phyloP scores from a whole-genome alignment of 2,113 vertebrate species.

The Rutilus rutilus region DNA sequence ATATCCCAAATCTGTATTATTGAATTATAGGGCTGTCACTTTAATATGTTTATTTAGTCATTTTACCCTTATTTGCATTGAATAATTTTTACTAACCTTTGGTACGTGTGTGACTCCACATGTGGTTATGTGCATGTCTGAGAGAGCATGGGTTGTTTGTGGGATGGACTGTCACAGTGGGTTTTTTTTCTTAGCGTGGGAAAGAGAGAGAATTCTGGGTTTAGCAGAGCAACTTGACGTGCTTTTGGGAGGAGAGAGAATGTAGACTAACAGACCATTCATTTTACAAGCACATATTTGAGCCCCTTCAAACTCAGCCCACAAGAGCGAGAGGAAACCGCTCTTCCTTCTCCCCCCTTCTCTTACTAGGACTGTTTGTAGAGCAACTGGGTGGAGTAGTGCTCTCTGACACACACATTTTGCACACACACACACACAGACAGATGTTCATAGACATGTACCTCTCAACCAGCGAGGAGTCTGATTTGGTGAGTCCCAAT shows the following conservation, averaged over 20 bases:
- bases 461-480: slow-evolving; percentile 62
- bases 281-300: slow-evolving; percentile 15
- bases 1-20: neutral
- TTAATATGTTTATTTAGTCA: neutral
- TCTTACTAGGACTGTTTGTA: slow-evolving; percentile 53
- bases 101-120: neutral
- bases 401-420: slow-evolving; percentile 5
- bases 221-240: neutral
- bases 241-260: neutral
- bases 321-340: slow-evolving; percentile 32
- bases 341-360: slow-evolving; percentile 40
- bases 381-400: slow-evolving; percentile 54
- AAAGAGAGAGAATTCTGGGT: slow-evolving; percentile 27
- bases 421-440: slow-evolving; percentile 15
- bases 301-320: slow-evolving; percentile 35
- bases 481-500: slow-evolving; percentile 58
- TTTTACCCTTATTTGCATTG: neutral
- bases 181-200: slow-evolving; percentile 49
- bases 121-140: slow-evolving; percentile 5
- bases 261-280: slow-evolving; percentile 5
- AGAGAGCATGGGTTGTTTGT: slow-evolving; percentile 29
- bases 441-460: slow-evolving; percentile 55
- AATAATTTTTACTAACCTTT: neutral
- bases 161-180: neutral
- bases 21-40: neutral